Conservation (phyloP, 2,797 vertebrate species). For the Knipowitschia caucasica region DNA sequence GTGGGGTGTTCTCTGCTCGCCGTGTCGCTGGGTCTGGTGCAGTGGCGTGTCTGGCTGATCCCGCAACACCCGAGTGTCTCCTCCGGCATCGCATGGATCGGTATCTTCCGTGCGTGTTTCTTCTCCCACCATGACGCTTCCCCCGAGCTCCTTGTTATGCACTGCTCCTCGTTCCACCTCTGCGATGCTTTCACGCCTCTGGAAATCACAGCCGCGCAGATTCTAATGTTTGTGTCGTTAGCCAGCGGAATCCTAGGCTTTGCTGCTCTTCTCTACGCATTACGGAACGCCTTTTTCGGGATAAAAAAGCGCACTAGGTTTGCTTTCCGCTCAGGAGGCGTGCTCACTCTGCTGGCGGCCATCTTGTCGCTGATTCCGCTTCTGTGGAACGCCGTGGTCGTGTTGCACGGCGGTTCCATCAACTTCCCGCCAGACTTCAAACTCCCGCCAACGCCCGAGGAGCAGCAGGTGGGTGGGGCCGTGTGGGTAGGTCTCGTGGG, state of each 20-base stretch:
- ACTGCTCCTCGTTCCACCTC: slow-evolving; percentile 68
- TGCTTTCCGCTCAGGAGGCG: slow-evolving; percentile 53
- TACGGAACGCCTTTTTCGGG: slow-evolving; percentile 71
- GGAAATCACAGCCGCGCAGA: slow-evolving; percentile 71
- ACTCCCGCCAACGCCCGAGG: slow-evolving; percentile 66
- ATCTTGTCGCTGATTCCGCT: slow-evolving; percentile 63
- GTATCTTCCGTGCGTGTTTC: slow-evolving; percentile 83
- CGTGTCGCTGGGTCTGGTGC: slow-evolving; percentile 65
- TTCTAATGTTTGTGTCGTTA: slow-evolving; percentile 70
- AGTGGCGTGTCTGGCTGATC: slow-evolving; percentile 83
- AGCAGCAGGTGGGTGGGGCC: slow-evolving; percentile 66
- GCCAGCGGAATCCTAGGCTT: slow-evolving; percentile 70
- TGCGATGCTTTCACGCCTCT: slow-evolving; percentile 62
- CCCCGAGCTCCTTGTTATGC: slow-evolving; percentile 53
- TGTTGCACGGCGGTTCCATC: slow-evolving; percentile 72
- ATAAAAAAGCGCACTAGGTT: slow-evolving; percentile 13
- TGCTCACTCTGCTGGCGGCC: slow-evolving; percentile 57
- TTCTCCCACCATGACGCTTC: slow-evolving; percentile 60
- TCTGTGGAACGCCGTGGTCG: slow-evolving; percentile 75
- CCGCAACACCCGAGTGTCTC: slow-evolving; percentile 49
- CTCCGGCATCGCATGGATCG: slow-evolving; percentile 77
- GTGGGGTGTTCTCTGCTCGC: slow-evolving; percentile 77
- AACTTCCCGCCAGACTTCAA: slow-evolving; percentile 71
- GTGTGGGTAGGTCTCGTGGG: slow-evolving; percentile 68
- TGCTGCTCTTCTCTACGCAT: slow-evolving; percentile 40